Conservation (phyloP, 2,113 vertebrate genomes). For the Prochilodus magdalenae region DNA sequence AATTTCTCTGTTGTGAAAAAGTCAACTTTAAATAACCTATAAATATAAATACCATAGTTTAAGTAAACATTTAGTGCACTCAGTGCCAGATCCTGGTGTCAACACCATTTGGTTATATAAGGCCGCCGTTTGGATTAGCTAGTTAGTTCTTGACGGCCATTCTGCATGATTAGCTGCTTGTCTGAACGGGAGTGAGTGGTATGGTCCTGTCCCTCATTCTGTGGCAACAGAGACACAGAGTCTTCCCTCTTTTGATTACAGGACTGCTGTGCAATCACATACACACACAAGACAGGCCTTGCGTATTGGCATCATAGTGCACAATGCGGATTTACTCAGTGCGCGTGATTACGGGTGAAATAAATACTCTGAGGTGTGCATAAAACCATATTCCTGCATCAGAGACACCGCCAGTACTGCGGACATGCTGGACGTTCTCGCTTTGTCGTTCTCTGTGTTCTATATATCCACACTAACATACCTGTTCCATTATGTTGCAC, state of each 20-base stretch:
- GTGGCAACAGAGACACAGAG: neutral
- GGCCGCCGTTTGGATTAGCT: constrained; percentile 9
- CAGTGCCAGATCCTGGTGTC: constrained; percentile 11
- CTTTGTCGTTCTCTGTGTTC: neutral
- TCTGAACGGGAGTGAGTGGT: neutral
- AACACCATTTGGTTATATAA: constrained; percentile 19
- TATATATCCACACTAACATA: neutral
- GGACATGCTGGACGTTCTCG: no score
- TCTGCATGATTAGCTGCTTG: constrained; percentile 32
- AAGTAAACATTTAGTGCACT: constrained; percentile 44
- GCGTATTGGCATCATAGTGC: neutral
- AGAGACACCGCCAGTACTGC: neutral
- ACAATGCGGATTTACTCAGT: neutral
- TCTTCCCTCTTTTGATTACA: constrained; percentile 9
- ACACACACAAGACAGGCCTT: neutral
- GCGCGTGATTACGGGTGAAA: neutral
- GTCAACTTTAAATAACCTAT: constrained; percentile 12
- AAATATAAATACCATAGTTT: constrained; percentile 29
- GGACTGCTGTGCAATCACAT: neutral
- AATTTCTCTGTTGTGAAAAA: constrained; percentile 11
- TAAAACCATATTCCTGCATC: neutral
- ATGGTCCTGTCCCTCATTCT: neutral
- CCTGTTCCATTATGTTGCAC: neutral
- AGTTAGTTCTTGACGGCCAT: neutral
- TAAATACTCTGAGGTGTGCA: neutral